Evolutionary conservation across 2,888 invertebrate species (phyloP).

Genomic region (Eudemis profundana): DNA sequence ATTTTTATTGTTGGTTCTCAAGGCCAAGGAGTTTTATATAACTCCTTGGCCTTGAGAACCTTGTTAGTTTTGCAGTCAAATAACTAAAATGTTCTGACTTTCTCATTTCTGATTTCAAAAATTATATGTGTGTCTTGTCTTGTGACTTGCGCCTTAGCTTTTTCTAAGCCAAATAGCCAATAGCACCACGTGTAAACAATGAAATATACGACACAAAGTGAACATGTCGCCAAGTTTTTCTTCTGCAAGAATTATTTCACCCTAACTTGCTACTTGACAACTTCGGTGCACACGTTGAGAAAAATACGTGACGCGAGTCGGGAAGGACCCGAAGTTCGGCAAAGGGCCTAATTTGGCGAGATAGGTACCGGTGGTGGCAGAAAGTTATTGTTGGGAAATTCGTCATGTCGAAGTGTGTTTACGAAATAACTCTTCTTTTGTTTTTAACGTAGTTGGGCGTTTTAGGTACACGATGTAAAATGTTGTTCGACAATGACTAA

Average conservation of each 20-base stretch:
- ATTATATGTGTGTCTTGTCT: too few species aligned
- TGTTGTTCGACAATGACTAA: too few species aligned
- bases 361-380: conserved; percentile 19
- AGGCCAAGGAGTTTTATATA: too few species aligned
- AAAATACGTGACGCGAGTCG: conserved; percentile 58
- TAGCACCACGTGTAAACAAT: conserved; percentile 17
- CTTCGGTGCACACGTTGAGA: conserved; percentile 53
- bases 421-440: conserved; percentile 19
- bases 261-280: conserved; percentile 51
- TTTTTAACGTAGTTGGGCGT: conserved; percentile 19
- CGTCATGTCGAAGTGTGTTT: conserved; percentile 19
- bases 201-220: conserved; percentile 33
- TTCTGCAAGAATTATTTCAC: conserved; percentile 54
- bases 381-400: conserved; percentile 31
- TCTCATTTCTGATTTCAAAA: too few species aligned
- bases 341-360: conserved; percentile 53
- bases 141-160: too few species aligned
- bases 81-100: too few species aligned
- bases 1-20: too few species aligned
- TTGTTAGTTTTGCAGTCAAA: too few species aligned
- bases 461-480: background rate
- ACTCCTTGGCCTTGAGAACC: too few species aligned
- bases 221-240: conserved; percentile 44
- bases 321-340: conserved; percentile 50
- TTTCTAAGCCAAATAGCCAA: too few species aligned